phyloP scores from a whole-genome alignment of 2,888 invertebrate genomes.

The Tipula unca region DNA sequence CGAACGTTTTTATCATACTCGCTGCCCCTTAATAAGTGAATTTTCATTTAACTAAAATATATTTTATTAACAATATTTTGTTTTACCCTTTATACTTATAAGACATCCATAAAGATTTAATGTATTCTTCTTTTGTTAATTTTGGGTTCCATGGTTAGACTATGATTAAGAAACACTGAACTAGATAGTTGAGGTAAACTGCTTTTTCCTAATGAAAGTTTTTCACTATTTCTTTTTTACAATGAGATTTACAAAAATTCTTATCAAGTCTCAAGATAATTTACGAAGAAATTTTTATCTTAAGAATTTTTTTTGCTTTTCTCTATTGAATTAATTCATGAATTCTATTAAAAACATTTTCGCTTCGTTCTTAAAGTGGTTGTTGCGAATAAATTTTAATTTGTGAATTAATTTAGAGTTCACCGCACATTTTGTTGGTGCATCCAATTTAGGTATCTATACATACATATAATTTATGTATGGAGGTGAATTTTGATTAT shows the following conservation, averaged over 20 bases:
- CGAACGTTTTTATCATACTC: too few species aligned
- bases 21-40: too few species aligned
- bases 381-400: neutral
- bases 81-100: too few species aligned
- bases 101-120: too few species aligned
- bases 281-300: neutral
- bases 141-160: neutral
- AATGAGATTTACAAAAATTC: neutral
- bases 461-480: too few species aligned
- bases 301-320: neutral
- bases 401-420: neutral
- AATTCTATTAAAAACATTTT: neutral
- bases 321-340: neutral
- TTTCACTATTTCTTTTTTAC: neutral
- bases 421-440: neutral
- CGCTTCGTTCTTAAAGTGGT: neutral
- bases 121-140: too few species aligned
- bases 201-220: neutral
- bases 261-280: neutral
- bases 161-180: neutral
- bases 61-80: too few species aligned
- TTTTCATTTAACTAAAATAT: too few species aligned
- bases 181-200: neutral
- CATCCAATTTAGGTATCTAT: neutral
- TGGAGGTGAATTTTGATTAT: neutral